phyloP scores from a whole-genome alignment of 2,113 vertebrate species.

The Catharus fuscescens region DNA sequence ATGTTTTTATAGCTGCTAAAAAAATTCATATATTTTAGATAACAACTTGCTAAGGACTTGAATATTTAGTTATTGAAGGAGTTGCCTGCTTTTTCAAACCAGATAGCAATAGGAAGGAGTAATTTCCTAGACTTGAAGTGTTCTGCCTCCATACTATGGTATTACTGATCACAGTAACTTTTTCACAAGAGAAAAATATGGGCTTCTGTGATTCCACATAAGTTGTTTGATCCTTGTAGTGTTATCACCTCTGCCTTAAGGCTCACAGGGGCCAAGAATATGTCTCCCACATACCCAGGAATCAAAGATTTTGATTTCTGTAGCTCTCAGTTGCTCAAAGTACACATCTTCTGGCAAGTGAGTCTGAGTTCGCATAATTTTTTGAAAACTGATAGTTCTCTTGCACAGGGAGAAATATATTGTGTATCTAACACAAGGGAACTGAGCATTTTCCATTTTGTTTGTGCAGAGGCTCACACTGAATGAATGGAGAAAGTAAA shows the following conservation, averaged over 20 bases:
- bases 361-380: not conserved
- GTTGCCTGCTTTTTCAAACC: not conserved
- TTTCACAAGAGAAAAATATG: not conserved
- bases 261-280: rapidly evolving
- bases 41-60: not conserved
- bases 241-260: not conserved
- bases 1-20: not conserved
- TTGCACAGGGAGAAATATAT: not conserved
- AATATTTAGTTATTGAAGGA: not conserved
- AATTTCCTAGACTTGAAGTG: not conserved
- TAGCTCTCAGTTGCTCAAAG: not conserved
- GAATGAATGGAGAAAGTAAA: not conserved
- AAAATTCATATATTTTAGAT: not conserved
- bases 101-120: not conserved
- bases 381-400: not conserved
- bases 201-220: not conserved
- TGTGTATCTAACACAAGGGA: not conserved
- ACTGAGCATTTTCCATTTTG: not conserved
- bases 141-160: not conserved
- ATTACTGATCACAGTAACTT: not conserved
- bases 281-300: not conserved
- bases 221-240: not conserved
- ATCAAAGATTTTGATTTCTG: not conserved
- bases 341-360: not conserved
- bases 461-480: not conserved